These are phyloP conservation scores for Nomada goodeniana DNA, from an alignment of 2,888 invertebrate genomes.

Conservation along the genomic window DNA sequence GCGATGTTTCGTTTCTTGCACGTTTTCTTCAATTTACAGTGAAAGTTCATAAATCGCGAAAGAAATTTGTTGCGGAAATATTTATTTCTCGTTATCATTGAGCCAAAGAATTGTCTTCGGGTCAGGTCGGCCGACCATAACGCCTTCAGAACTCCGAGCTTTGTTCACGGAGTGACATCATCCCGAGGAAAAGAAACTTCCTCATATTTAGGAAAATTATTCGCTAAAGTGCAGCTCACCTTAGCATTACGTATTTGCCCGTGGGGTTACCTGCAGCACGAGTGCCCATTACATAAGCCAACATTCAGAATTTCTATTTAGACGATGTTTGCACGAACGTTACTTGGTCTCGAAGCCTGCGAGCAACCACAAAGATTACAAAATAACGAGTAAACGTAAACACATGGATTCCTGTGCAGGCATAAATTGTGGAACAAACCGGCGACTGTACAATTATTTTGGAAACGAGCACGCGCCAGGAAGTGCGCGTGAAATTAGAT, in stretches of 20 bases:
- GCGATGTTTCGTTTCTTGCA: too few species aligned
- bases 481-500: conserved; percentile 45
- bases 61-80: neutral
- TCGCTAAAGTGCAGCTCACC: conserved; percentile 12
- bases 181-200: neutral
- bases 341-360: conserved; percentile 12
- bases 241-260: conserved; percentile 18
- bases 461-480: conserved; percentile 1
- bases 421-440: conserved; percentile 40
- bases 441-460: conserved; percentile 37
- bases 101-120: too few species aligned
- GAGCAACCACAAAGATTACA: conserved; percentile 33
- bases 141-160: too few species aligned
- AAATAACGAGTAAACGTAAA: conserved; percentile 51
- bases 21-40: too few species aligned
- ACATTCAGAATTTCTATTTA: conserved; percentile 51
- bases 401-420: conserved; percentile 30
- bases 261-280: conserved; percentile 21
- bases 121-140: too few species aligned
- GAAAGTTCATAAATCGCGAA: too few species aligned
- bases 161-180: too few species aligned
- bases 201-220: conserved; percentile 12
- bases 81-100: neutral
- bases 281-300: conserved; percentile 42
- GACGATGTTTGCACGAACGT: conserved; percentile 28